These are phyloP conservation scores for Pachyseris speciosa DNA, from an alignment of 64 coral and sea anemone genomes.

Conservation along the genomic window DNA sequence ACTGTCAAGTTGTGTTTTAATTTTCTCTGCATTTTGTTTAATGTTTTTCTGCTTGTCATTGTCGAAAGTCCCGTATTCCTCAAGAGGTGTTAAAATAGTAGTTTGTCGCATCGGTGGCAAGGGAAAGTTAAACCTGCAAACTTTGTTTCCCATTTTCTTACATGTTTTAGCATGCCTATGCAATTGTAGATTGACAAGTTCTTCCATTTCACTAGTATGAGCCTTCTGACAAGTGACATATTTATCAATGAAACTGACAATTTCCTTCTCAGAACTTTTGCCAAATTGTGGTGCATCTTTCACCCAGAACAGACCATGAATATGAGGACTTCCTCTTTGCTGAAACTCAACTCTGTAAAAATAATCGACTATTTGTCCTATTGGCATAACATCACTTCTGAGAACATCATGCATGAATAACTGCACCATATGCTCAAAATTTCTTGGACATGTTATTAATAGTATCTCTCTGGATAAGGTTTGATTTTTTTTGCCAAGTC, in stretches of 20 bases:
- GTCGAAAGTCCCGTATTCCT: slow-evolving; percentile 12
- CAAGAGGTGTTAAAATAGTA: slow-evolving; percentile 53
- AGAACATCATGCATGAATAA: slow-evolving; percentile 64
- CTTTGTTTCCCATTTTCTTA: slow-evolving; percentile 51
- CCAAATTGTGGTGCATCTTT: slow-evolving; percentile 66
- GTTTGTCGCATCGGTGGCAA: slow-evolving; percentile 56
- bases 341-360: slow-evolving; percentile 71
- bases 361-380: slow-evolving; percentile 57
- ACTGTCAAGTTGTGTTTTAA: slow-evolving; percentile 36
- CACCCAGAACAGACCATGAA: slow-evolving; percentile 75
- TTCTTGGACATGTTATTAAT: slow-evolving; percentile 68
- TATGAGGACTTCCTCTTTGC: slow-evolving; percentile 64
- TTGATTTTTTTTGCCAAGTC: slow-evolving; percentile 69
- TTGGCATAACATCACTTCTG: slow-evolving; percentile 43
- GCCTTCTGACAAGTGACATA: slow-evolving; percentile 34
- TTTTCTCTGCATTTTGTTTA: slow-evolving; percentile 35
- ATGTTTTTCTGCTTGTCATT: slow-evolving; percentile 17
- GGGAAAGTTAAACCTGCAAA: slow-evolving; percentile 72
- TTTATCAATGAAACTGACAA: slow-evolving; percentile 38
- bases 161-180: slow-evolving; percentile 68
- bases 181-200: slow-evolving; percentile 54
- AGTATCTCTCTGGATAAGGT: slow-evolving; percentile 47
- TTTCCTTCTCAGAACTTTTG: background rate
- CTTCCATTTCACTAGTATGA: slow-evolving; percentile 16
- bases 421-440: slow-evolving; percentile 67